Evolutionary conservation across 1,140 invertebrate genomes (phyloP).

Genomic region (Copidosoma floridanum): DNA sequence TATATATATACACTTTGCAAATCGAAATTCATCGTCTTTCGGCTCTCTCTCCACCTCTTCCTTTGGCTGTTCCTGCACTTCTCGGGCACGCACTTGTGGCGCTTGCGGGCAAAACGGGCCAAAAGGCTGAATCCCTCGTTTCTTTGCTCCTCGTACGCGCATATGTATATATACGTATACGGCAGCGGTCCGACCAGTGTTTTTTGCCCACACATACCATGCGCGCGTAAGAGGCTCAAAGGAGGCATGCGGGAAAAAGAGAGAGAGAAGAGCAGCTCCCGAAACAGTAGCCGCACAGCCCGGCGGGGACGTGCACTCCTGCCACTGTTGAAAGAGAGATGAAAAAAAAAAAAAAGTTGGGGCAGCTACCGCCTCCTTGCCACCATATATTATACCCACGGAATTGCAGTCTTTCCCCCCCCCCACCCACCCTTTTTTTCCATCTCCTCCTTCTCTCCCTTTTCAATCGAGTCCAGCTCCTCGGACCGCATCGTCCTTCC

Average conservation of each 20-base stretch:
- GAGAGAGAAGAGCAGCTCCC: constrained; percentile 44
- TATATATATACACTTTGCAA: too few species aligned
- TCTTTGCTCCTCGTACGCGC: too few species aligned
- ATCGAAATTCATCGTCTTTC: constrained; percentile 6
- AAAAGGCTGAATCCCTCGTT: too few species aligned
- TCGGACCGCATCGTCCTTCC: constrained; percentile 7
- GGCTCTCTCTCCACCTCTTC: not conserved
- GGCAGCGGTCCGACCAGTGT: constrained; percentile 56
- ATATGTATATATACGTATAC: too few species aligned
- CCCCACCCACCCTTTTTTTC: too few species aligned
- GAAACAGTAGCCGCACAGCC: constrained; percentile 54
- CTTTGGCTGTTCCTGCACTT: not conserved
- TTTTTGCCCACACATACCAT: constrained; percentile 58
- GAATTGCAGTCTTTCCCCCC: too few species aligned
- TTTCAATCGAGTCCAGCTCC: too few species aligned
- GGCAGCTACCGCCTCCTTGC: constrained; percentile 18
- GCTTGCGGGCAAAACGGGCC: constrained; percentile 10
- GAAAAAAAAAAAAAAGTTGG: too few species aligned
- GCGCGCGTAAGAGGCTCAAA: constrained; percentile 26
- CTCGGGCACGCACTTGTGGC: not conserved
- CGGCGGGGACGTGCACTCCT: constrained; percentile 49
- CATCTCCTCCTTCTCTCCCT: too few species aligned
- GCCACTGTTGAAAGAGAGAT: constrained; percentile 47
- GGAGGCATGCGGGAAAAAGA: constrained; percentile 6
- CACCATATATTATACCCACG: constrained; percentile 14